These are phyloP conservation scores for Heterodera schachtii DNA, from an alignment of 1,140 invertebrate species.

Conservation along the genomic window DNA sequence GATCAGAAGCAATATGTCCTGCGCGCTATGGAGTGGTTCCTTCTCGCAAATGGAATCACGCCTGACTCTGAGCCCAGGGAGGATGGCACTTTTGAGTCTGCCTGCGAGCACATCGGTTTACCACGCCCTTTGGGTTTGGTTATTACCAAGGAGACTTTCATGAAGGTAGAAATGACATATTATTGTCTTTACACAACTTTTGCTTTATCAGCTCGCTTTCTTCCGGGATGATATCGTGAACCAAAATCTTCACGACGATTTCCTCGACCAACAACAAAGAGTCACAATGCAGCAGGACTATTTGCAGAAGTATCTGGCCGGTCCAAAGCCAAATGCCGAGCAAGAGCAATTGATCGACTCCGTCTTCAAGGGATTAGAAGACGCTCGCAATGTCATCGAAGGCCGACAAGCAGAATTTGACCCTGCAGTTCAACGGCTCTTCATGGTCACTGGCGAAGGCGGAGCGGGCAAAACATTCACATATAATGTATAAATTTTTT, in stretches of 20 bases:
- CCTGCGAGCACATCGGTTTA: not conserved
- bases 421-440: not conserved
- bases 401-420: not conserved
- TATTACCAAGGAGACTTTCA: not conserved
- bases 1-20: not conserved
- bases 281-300: not conserved
- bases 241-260: not conserved
- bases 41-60: not conserved
- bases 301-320: not conserved
- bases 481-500: not conserved
- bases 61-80: not conserved
- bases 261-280: not conserved
- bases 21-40: not conserved
- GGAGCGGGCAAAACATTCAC: conserved; percentile 19
- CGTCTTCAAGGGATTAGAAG: not conserved
- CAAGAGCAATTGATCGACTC: not conserved
- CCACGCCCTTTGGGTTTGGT: not conserved
- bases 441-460: conserved; percentile 11
- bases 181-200: not conserved
- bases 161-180: not conserved
- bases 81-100: not conserved
- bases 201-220: not conserved
- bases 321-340: not conserved
- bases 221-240: not conserved
- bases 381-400: not conserved